A percentile compares a stretch with the other conserved stretches of the same genome.
These are phyloP conservation scores for Sciurus carolinensis DNA, from an alignment of 2,797 vertebrate species.

Conservation along the genomic window DNA sequence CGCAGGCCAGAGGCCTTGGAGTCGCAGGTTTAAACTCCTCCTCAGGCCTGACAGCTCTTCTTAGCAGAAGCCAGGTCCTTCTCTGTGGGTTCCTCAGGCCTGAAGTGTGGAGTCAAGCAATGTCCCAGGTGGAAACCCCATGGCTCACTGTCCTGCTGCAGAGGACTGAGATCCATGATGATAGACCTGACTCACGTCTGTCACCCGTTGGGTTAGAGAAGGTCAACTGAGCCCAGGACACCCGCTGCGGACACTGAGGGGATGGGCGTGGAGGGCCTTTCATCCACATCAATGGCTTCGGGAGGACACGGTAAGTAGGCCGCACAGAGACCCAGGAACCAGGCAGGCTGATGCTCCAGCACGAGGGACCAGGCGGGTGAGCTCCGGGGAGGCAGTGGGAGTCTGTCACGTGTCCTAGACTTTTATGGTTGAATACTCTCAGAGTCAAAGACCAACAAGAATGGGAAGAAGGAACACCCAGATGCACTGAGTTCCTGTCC, in stretches of 20 bases:
- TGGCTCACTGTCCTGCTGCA: background rate
- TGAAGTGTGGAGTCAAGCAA: no score
- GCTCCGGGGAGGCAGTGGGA: background rate
- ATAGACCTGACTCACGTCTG: background rate
- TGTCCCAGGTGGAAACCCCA: background rate
- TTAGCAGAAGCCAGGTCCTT: background rate
- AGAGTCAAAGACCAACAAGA: background rate
- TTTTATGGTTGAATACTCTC: no score
- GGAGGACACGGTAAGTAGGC: background rate
- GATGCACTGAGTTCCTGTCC: background rate
- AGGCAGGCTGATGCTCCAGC: background rate
- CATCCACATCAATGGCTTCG: background rate
- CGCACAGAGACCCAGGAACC: background rate
- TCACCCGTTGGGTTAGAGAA: background rate
- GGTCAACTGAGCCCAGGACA: background rate
- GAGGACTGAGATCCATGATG: background rate
- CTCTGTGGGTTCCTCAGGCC: background rate
- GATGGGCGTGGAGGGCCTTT: background rate
- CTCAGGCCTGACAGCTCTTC: background rate
- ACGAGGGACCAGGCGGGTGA: background rate
- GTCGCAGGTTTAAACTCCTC: background rate
- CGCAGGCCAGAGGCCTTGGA: background rate
- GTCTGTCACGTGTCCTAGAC: background rate
- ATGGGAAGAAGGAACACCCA: background rate
- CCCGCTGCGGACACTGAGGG: no score